Conservation (phyloP, 2,888 invertebrate species). For the Spodoptera littoralis region DNA sequence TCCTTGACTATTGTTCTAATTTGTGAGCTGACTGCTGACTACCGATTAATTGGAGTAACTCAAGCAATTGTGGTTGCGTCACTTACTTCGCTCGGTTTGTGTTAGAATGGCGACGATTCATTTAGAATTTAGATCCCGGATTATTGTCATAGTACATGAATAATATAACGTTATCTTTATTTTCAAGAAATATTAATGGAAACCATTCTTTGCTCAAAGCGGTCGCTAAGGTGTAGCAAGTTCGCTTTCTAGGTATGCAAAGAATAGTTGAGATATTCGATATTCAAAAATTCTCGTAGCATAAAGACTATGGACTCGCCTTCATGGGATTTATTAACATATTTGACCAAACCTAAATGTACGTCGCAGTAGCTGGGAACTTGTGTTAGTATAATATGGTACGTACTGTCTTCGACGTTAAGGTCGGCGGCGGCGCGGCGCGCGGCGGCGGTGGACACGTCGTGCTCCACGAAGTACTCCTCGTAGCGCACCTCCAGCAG, state of each 20-base stretch:
- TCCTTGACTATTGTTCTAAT: constrained; percentile 44
- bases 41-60: constrained; percentile 55
- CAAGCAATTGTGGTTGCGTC: constrained; percentile 55
- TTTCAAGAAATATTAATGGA: no score
- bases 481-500: constrained; percentile 78
- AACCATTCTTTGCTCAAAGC: no score
- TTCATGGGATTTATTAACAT: background rate
- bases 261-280: no score
- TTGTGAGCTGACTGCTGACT: constrained; percentile 46
- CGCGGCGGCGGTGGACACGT: constrained; percentile 89
- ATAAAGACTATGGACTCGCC: no score
- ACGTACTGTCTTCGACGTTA: constrained; percentile 72
- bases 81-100: constrained; percentile 24
- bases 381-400: no score
- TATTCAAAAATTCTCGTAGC: no score
- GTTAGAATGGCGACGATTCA: background rate
- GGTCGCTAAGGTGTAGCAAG: no score
- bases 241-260: no score
- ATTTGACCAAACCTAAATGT: no score
- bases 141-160: background rate
- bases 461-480: constrained; percentile 91
- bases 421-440: constrained; percentile 85
- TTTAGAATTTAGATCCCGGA: background rate
- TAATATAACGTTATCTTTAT: no score
- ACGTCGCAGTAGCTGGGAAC: background rate